Conservation (phyloP, 2,797 vertebrate genomes). For the Myotis pilosus region DNA sequence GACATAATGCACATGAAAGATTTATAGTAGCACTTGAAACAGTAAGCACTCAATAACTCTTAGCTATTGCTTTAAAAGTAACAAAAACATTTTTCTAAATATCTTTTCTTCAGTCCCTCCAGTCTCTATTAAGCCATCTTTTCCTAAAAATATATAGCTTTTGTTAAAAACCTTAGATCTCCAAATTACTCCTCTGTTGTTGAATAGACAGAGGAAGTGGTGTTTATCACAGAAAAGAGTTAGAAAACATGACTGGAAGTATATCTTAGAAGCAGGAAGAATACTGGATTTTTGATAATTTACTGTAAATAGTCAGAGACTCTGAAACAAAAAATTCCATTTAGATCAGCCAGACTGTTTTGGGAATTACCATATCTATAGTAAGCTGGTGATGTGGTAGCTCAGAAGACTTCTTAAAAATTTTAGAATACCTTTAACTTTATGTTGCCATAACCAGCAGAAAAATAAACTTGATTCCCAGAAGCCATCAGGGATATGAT, state of each 20-base stretch:
- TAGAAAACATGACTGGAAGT: background rate
- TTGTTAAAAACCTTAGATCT: slow-evolving; percentile 1
- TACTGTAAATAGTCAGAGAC: background rate
- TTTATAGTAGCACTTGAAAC: background rate
- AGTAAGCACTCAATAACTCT: background rate
- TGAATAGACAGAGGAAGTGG: background rate
- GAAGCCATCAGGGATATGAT: background rate
- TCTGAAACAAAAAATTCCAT: background rate
- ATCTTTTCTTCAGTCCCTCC: background rate
- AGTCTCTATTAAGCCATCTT: background rate
- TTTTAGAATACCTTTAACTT: background rate
- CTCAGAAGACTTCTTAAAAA: background rate
- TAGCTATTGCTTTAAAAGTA: background rate
- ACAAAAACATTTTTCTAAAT: background rate
- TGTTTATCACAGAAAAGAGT: background rate
- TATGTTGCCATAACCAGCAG: background rate
- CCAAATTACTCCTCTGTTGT: background rate
- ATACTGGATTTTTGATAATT: background rate
- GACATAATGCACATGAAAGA: background rate
- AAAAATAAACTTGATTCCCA: background rate
- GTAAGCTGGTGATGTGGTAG: background rate
- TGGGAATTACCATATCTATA: background rate
- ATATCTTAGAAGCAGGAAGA: background rate
- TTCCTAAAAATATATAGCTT: slow-evolving; percentile 7
- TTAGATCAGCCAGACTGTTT: background rate